Evolutionary conservation across 2,888 invertebrate genomes (phyloP), one percentile per base, ranked within the genome.

Genomic region (Zootermopsis nevadensis): DNA sequence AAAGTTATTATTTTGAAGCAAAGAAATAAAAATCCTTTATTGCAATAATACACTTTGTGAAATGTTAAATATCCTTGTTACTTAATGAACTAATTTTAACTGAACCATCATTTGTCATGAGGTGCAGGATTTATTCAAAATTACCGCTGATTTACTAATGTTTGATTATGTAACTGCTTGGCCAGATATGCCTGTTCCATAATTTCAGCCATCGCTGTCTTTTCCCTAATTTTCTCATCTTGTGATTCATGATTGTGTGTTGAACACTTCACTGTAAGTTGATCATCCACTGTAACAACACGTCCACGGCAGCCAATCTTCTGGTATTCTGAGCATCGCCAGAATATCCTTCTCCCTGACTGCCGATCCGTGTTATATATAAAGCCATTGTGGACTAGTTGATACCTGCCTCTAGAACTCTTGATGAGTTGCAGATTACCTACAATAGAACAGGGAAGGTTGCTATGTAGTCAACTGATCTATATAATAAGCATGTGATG

Each of bases 371-470:
- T 83, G 81, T 84, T 84, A 81, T 84, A 85, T 27, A 85, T 81
- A 76, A 74, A 85, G 77, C 85, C 84, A 80, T 85, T 80, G 77
- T 85, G 83, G 24, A 85, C 83, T 67, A 86, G 82, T 77, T 85
- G 85, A 66, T 84, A 53, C 74, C 85, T 79, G 55, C 86, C 85
- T 72, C 84, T 83, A 24, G 38, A 8, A 31, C 76, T 76, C 19
- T 12, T 76, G 30, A 82, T 27, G 27, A 82, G 38, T 12, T 66
- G 60, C n/a, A 19, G 33, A 4, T 53, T 33, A 79, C 79, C 79
- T 79, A 79, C 22, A 79, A 79, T 79, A 66, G 27, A 53, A 77
- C 8, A 12, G 60, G 33, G 69, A 69, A 69, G 19, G 30, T 69
- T 19, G 1, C 30, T 69, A 33, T 69, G 31, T 33, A 69, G 33